Base-by-base conservation (phyloP, 1,140 invertebrate genomes). In the Melanaphis sacchari region DNA sequence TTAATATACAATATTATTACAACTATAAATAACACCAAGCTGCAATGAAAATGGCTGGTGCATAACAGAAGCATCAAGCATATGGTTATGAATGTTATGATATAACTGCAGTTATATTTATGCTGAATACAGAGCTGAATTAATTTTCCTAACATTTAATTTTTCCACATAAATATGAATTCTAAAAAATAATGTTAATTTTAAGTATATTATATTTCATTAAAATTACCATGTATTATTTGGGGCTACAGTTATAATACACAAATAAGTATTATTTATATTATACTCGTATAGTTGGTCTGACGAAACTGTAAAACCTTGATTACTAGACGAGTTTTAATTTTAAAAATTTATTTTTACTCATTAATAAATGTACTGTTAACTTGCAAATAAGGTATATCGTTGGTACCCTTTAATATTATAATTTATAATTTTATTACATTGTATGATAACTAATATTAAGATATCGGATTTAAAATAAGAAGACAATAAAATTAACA, bases 21-120 rank as follows among this genome's bases (percentile, higher is more conserved):
- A 31, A 87, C 84, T 43, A 87, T 87, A 87, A 87, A 87, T 87
- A 87, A 87, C 84, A n/a, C 40, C 84, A 43, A 43, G 41, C 59
- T 76, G 59, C 84, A 43, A 87, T 43, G 41, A 43, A 43, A 87
- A 43, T 87, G 84, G 40, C 46, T 31, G 31, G 26, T 43, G 41
- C 41, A 31, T n/a, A 87, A 87, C 40, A 84, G 40, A 38, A 7
- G 84, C 59, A n/a, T 76, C n/a, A 43, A 87, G 41, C 15, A 31
- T n/a, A n/a, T n/a, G n/a, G n/a, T n/a, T n/a, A n/a, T 43, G 41
- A 87, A n/a, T n/a, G n/a, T 87, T 46, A 87, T 43, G n/a, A n/a
- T 87, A 87, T 87, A 46, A 9, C 41, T 43, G 18, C 40, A 31
- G 41, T 41, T 85, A 9, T 85, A 41, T 46, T 46, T 43, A n/a